Conservation (phyloP, 2,113 vertebrate genomes). For the Opisthocomus hoazin region DNA sequence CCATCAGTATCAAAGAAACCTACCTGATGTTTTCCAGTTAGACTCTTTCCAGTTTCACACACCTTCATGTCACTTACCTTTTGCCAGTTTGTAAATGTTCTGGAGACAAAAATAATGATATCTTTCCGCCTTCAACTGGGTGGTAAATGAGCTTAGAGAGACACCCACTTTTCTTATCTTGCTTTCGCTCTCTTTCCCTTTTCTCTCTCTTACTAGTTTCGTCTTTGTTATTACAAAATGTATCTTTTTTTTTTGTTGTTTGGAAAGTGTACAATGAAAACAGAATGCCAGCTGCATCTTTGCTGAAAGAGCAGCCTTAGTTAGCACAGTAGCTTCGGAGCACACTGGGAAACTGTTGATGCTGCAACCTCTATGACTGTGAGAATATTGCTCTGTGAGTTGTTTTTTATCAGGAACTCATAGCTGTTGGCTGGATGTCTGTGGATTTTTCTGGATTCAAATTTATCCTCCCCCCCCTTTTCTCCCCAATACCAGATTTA, state of each 20-base stretch:
- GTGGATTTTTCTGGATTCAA: conserved; percentile 66
- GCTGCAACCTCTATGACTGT: conserved; percentile 62
- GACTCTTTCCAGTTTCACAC: neutral
- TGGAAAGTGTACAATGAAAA: conserved; percentile 44
- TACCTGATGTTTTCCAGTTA: neutral
- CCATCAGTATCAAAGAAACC: neutral
- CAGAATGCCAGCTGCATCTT: conserved; percentile 56
- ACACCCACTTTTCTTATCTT: neutral
- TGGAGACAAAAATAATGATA: neutral
- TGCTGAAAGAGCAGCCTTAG: conserved; percentile 65
- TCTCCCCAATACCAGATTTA: conserved; percentile 55
- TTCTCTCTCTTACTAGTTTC: conserved; percentile 47
- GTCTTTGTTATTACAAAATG: conserved; percentile 62
- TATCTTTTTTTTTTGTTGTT: conserved; percentile 33
- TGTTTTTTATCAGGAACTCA: conserved; percentile 65
- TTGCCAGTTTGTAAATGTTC: neutral
- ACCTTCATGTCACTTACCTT: neutral
- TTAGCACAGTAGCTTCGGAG: conserved; percentile 55
- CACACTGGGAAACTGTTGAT: conserved; percentile 63
- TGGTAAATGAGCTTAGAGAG: neutral
- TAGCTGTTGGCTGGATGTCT: conserved; percentile 64
- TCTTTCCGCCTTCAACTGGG: neutral
- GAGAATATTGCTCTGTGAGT: conserved; percentile 61
- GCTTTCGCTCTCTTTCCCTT: neutral
- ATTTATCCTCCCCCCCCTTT: conserved; percentile 24